phyloP scores from a whole-genome alignment of 2,797 vertebrate genomes.

The Pogoniulus pusillus region DNA sequence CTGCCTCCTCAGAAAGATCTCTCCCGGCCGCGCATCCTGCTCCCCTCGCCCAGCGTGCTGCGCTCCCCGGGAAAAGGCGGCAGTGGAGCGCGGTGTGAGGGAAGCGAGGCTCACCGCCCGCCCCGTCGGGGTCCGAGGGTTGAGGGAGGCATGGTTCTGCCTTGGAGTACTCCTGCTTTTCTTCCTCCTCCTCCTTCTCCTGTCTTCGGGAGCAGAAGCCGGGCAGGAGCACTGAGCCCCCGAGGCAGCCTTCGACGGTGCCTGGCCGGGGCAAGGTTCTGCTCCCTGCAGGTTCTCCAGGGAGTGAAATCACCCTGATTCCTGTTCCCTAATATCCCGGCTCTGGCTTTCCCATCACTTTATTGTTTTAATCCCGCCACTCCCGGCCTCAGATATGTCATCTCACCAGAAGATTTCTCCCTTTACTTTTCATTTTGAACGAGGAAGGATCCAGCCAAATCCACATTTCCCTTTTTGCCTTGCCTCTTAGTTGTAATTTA shows the following conservation, averaged over 20 bases:
- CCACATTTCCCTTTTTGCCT: constrained; percentile 48
- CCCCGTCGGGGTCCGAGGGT: background rate
- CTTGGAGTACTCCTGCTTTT: background rate
- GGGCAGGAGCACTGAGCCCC: background rate
- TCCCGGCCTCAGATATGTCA: too few species aligned
- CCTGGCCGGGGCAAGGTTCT: background rate
- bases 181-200: background rate
- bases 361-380: too few species aligned
- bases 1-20: background rate
- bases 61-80: background rate
- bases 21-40: background rate
- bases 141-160: background rate
- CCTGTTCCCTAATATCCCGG: background rate
- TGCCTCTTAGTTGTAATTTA: constrained; percentile 55
- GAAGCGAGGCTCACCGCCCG: too few species aligned
- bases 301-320: background rate
- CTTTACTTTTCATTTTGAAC: background rate
- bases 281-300: too few species aligned
- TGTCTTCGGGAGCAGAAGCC: background rate
- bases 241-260: background rate
- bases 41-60: background rate
- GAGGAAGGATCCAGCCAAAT: background rate
- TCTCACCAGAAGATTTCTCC: background rate
- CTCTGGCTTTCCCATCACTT: background rate
- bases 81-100: background rate